Base-by-base conservation (phyloP, 2,113 vertebrate genomes). In the Ptychochromis oligacanthus region DNA sequence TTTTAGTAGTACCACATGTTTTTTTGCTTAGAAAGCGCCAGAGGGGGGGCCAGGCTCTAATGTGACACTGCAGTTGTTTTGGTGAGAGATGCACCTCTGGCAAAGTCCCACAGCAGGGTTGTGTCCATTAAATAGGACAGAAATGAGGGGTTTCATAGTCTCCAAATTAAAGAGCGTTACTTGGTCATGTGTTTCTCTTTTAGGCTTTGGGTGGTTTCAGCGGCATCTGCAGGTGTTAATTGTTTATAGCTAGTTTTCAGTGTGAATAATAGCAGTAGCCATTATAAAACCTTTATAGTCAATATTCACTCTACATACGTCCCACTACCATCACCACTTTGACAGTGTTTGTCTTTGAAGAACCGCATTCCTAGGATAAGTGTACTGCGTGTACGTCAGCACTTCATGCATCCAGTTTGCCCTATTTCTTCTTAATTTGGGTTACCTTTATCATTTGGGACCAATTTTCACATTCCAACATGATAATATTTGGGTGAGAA, bases 1-100 rank as follows among this genome's bases (percentile, higher is more conserved):
- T 90, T 93, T 89, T 89, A 90, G 88, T 15, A 81, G 77, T 22
- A 75, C 81, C 81, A 79, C 83, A 65, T 82, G 20, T 88, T 83
- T 88, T 78, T 78, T 79, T 57, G 38, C 72, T 75, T 57, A 70
- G 67, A 59, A 75, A 55, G 70, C 2, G 8, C 38, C 31, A 0
- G n/a, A 4, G 75, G 13, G n/a, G 6, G 59, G 43, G 55, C 28
- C 28, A 9, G 22, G 18, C 59, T 75, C 18, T 64, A 43, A 80
- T 81, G 79, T 88, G 79, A 54, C 79, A 43, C n/a, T 58, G 80
- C 54, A 77, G 79, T 84, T 83, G 89, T 93, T 86, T 84, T 61
- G 62, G 61, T 82, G 70, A 82, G 81, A 74, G 46, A 67, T 62
- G 62, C 80, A 83, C 85, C 62, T 77, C 75, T 81, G 79, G 85